Conservation (phyloP, 1,140 invertebrate species). For the Sinella curviseta region DNA sequence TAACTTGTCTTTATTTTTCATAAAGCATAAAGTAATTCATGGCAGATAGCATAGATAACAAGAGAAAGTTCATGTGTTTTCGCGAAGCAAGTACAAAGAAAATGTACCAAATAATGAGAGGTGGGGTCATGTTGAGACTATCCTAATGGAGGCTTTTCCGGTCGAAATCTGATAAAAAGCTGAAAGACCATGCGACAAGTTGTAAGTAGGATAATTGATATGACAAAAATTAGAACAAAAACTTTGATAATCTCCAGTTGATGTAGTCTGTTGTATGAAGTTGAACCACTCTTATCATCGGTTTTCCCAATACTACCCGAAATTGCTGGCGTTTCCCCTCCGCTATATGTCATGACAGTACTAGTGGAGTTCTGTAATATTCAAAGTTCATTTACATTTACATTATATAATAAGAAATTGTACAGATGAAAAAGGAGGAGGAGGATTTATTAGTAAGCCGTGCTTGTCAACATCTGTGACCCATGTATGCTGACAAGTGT, state of each 20-base stretch:
- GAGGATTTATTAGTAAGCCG: too few species aligned
- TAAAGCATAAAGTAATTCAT: too few species aligned
- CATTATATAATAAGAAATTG: too few species aligned
- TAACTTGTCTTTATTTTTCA: too few species aligned
- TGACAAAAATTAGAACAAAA: slow-evolving; percentile 50
- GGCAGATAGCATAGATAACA: too few species aligned
- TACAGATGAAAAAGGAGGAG: too few species aligned
- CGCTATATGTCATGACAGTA: neutral
- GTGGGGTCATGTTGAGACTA: neutral
- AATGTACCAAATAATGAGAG: neutral
- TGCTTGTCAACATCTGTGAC: too few species aligned
- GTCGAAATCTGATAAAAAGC: slow-evolving; percentile 47
- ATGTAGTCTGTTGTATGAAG: slow-evolving; percentile 25
- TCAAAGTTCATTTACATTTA: too few species aligned
- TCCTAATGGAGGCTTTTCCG: slow-evolving; percentile 30
- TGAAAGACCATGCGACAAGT: slow-evolving; percentile 53
- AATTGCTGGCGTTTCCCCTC: neutral
- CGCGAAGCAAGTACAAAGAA: too few species aligned
- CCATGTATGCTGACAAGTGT: too few species aligned
- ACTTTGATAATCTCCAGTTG: slow-evolving; percentile 51
- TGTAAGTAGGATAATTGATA: slow-evolving; percentile 50
- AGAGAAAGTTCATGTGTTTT: too few species aligned
- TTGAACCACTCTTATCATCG: neutral
- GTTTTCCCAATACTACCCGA: neutral
- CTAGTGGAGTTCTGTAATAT: neutral